These are phyloP conservation scores for Procavia capensis DNA, from an alignment of 2,113 vertebrate genomes.

Conservation along the genomic window DNA sequence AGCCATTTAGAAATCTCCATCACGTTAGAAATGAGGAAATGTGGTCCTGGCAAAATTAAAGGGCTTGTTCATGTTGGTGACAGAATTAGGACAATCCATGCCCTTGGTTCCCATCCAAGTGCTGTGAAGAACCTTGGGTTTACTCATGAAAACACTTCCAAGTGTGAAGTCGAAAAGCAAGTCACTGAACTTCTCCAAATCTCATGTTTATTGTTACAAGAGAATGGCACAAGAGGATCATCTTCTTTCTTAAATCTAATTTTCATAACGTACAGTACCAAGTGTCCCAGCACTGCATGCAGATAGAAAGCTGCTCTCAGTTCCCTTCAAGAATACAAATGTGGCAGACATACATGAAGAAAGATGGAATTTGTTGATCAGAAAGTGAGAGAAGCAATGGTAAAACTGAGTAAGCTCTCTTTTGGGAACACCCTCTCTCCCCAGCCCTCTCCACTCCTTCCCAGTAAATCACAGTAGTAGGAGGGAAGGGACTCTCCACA, in stretches of 20 bases:
- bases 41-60: constrained; percentile 49
- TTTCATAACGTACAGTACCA: constrained; percentile 66
- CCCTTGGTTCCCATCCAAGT: constrained; percentile 11
- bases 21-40: constrained; percentile 7
- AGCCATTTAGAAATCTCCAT: constrained; percentile 42
- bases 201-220: constrained; percentile 9
- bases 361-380: background rate
- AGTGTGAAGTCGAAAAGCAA: constrained; percentile 29
- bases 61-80: constrained; percentile 54
- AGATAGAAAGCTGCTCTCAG: constrained; percentile 54
- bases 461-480: background rate
- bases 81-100: constrained; percentile 60
- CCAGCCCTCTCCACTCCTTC: background rate
- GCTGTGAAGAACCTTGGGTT: constrained; percentile 4
- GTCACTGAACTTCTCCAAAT: constrained; percentile 29
- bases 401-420: background rate
- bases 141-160: constrained; percentile 38
- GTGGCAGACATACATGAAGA: background rate
- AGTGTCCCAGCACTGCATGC: constrained; percentile 55
- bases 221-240: constrained; percentile 32
- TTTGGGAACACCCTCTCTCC: background rate
- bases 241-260: constrained; percentile 65
- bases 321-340: constrained; percentile 28
- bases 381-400: background rate
- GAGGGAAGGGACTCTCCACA: background rate